A percentile compares a stretch with the other conserved stretches of the same genome.
Conservation (phyloP, 2,113 vertebrate genomes). For the Rhizomys pruinosus region DNA sequence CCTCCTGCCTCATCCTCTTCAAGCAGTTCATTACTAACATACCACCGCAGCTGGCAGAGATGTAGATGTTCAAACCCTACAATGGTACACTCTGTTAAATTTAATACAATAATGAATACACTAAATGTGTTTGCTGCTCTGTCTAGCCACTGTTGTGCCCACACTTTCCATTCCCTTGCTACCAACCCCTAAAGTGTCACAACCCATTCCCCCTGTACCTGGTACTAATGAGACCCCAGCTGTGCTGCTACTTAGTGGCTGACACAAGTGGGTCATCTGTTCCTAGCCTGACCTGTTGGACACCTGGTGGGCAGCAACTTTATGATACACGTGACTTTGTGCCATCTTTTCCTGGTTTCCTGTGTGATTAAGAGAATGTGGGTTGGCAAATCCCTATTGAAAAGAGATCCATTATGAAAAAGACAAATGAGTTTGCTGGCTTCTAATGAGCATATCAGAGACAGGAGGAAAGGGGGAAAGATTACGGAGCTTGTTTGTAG, state of each 20-base stretch:
- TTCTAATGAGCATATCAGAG: not conserved
- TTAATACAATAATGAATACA: not conserved
- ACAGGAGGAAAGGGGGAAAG: too few species aligned
- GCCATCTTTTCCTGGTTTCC: constrained; percentile 7
- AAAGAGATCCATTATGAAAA: constrained; percentile 52
- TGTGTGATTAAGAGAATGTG: constrained; percentile 39
- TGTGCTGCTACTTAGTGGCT: not conserved
- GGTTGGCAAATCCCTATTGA: constrained; percentile 22
- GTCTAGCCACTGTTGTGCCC: not conserved
- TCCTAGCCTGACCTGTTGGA: not conserved
- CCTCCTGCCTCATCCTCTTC: not conserved
- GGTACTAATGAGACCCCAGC: not conserved
- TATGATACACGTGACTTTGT: not conserved
- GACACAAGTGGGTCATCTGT: not conserved
- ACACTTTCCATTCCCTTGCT: not conserved
- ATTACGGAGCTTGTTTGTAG: too few species aligned
- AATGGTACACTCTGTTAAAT: not conserved
- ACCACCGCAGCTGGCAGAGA: not conserved
- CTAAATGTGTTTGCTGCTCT: not conserved
- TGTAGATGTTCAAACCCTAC: not conserved
- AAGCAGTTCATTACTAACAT: not conserved
- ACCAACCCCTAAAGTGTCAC: not conserved
- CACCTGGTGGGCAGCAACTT: not conserved
- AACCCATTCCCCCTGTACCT: accelerated
- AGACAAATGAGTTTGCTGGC: constrained; percentile 14